Conservation (phyloP, 1,140 invertebrate species). For the Globodera rostochiensis region DNA sequence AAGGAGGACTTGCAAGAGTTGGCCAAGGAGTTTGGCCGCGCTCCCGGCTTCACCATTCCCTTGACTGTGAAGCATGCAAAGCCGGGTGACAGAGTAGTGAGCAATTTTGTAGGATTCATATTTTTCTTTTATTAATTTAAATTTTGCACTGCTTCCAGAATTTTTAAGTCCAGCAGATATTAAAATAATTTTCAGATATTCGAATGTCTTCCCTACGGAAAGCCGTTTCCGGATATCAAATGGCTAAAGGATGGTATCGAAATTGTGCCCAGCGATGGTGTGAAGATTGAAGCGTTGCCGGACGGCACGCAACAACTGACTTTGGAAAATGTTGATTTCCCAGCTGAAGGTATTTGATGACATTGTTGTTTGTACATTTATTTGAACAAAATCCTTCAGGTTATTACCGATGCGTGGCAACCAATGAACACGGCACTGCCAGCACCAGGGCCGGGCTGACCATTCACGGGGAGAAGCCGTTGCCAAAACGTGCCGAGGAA, state of each 20-base stretch:
- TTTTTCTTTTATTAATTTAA: too few species aligned
- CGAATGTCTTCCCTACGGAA: conserved; percentile 64
- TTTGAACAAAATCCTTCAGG: background rate
- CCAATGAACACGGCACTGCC: conserved; percentile 63
- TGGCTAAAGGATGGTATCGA: conserved; percentile 62
- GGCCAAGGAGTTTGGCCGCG: conserved; percentile 46
- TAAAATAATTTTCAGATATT: conserved; percentile 32
- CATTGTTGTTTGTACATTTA: background rate
- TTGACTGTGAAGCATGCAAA: conserved; percentile 55
- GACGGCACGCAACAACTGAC: conserved; percentile 62
- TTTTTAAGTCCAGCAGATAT: too few species aligned
- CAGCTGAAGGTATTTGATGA: conserved; percentile 39
- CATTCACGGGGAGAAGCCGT: conserved; percentile 49
- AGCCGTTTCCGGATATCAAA: conserved; percentile 61
- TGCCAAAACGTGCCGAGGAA: conserved; percentile 27
- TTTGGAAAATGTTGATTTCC: conserved; percentile 56
- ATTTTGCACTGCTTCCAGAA: too few species aligned
- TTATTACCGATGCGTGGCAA: conserved; percentile 63
- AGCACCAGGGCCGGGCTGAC: conserved; percentile 63
- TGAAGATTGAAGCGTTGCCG: conserved; percentile 55
- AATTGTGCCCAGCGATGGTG: conserved; percentile 45
- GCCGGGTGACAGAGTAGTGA: conserved; percentile 57
- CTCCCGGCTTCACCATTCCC: conserved; percentile 63
- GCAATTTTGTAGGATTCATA: too few species aligned
- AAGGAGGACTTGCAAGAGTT: conserved; percentile 9